These are phyloP conservation scores for Heliconius eleuchia DNA, from an alignment of 1,140 invertebrate species.

Conservation along the genomic window DNA sequence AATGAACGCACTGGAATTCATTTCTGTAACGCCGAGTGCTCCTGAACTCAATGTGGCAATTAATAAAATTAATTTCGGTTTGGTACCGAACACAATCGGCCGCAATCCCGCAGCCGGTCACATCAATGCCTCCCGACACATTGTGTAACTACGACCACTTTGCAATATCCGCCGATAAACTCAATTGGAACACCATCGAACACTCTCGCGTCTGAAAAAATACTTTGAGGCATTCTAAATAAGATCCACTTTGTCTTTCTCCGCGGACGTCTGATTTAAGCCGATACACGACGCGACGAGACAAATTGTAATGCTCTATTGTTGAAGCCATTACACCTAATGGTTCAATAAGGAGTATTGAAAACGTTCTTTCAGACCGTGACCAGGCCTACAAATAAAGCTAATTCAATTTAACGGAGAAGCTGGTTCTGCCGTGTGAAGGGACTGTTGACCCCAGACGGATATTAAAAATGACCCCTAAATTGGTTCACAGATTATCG, in stretches of 20 bases:
- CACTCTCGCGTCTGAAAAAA: slow-evolving; percentile 45
- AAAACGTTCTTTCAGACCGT: slow-evolving; percentile 70
- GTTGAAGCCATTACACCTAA: slow-evolving; percentile 74
- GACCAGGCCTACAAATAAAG: slow-evolving; percentile 64
- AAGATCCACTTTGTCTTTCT: slow-evolving; percentile 59
- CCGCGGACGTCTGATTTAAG: slow-evolving; percentile 33
- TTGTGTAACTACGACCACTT: slow-evolving; percentile 70
- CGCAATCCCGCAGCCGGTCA: slow-evolving; percentile 45
- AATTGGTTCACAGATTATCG: slow-evolving; percentile 72
- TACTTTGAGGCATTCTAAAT: slow-evolving; percentile 50
- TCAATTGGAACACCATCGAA: slow-evolving; percentile 61
- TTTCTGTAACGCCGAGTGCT: slow-evolving; percentile 28
- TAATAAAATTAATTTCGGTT: slow-evolving; percentile 56
- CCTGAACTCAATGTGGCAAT: slow-evolving; percentile 41
- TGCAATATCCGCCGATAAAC: slow-evolving; percentile 76
- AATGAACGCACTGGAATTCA: slow-evolving; percentile 26
- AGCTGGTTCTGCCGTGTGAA: slow-evolving; percentile 63
- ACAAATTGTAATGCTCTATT: slow-evolving; percentile 78
- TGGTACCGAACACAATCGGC: slow-evolving; percentile 45
- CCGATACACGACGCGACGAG: slow-evolving; percentile 53
- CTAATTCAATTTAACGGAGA: slow-evolving; percentile 72
- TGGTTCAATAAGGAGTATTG: slow-evolving; percentile 77
- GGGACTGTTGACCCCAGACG: slow-evolving; percentile 68
- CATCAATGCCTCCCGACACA: slow-evolving; percentile 64
- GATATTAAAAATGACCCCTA: slow-evolving; percentile 76